phyloP scores from a whole-genome alignment of 2,888 invertebrate genomes.

The Diarsia brunnea region DNA sequence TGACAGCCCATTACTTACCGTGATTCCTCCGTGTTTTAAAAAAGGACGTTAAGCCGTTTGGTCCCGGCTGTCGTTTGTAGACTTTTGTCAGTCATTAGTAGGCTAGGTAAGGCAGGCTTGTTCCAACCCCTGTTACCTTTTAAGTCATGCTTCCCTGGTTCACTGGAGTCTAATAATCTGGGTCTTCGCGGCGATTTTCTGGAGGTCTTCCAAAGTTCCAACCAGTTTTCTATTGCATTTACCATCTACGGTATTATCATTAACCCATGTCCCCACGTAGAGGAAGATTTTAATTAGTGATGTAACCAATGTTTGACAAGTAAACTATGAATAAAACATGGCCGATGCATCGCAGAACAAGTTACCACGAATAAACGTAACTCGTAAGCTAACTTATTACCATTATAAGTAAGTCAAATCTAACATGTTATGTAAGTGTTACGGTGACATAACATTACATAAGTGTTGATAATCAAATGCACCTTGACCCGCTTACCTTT shows the following conservation, averaged over 20 bases:
- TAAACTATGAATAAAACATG: conserved; percentile 24
- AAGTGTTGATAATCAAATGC: conserved; percentile 58
- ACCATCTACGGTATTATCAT: neutral
- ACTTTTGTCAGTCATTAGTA: too few species aligned
- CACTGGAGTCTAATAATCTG: too few species aligned
- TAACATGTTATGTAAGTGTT: conserved; percentile 45
- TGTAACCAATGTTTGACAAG: conserved; percentile 8
- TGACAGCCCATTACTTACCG: too few species aligned
- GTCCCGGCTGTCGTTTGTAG: too few species aligned
- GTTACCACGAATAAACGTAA: conserved; percentile 13
- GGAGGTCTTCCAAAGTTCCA: too few species aligned
- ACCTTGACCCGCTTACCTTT: conserved; percentile 58
- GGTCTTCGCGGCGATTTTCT: too few species aligned
- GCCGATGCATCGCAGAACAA: conserved; percentile 8
- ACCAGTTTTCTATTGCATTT: too few species aligned
- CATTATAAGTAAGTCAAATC: conserved; percentile 50
- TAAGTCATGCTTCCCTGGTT: too few species aligned
- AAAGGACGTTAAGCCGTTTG: too few species aligned
- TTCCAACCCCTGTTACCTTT: too few species aligned
- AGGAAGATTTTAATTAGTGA: conserved; percentile 2
- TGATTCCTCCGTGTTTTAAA: too few species aligned
- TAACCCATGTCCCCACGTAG: neutral
- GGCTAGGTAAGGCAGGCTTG: too few species aligned
- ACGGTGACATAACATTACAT: conserved; percentile 61
- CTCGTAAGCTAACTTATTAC: conserved; percentile 14